Evolutionary conservation across 2,113 vertebrate genomes (phyloP), one percentile per base, ranked within the genome.

Genomic region (Poeciliopsis occidentalis): DNA sequence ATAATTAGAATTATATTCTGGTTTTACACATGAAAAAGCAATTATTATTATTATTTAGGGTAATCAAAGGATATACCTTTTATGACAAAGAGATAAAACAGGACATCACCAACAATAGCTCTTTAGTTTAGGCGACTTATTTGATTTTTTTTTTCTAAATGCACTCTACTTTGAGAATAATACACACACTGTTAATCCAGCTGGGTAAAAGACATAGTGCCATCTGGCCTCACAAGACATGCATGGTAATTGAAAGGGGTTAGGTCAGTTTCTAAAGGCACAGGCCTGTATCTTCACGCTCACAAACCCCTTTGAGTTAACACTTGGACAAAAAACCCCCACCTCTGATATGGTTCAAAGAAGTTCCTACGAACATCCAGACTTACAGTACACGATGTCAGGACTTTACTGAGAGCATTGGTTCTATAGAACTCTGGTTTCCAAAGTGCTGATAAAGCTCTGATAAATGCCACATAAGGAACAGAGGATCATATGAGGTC

Each of bases 111-210:
- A 72, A 3, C 41, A 71, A 47, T 63, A 83, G 73, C 62, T 70
- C 63, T 82, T 88, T 34, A 37, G 62, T 80, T 78, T 76, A 87
- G 87, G 77, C 83, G 76, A 85, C 67, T 27, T 29, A 67, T 69
- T 67, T 26, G 70, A 71, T 77, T 82, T 75, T 85, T 80, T 79
- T 79, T 84, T 73, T 86, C 79, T 82, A 76, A 80, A 76, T 65
- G 72, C 39, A 34, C 47, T 19, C 32, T 72, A 71, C 68, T 73
- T 78, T 69, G 77, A 77, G 75, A 60, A 84, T 73, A 86, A 85
- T 63, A 29, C 73, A 78, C 75, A 79, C 72, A 83, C 80, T 72
- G 81, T 88, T 90, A 92, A 84, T 91, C 87, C 85, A 86, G 87
- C 84, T 88, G 8, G 7, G 24, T 57, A 24, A n/a, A 19, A 30